phyloP scores from a whole-genome alignment of 2,113 vertebrate species.

The Puntigrus tetrazona region DNA sequence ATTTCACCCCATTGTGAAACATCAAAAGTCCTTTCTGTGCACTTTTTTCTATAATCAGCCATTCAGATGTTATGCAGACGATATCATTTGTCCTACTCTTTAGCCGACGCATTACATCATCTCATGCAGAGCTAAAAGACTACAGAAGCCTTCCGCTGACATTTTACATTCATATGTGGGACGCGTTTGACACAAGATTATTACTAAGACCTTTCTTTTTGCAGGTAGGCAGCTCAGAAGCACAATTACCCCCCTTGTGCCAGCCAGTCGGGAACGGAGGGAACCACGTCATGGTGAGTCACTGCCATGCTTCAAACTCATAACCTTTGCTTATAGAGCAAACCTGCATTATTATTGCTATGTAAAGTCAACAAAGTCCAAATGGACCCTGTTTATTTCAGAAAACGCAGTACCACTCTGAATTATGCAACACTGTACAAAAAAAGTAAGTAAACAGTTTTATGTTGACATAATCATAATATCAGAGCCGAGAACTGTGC shows the following conservation, averaged over 20 bases:
- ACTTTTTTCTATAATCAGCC: constrained; percentile 4
- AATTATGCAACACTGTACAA: not conserved
- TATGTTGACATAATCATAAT: not conserved
- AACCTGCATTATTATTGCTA: constrained; percentile 7
- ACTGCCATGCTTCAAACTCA: constrained; percentile 32
- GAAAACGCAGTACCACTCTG: not conserved
- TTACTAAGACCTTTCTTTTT: constrained; percentile 46
- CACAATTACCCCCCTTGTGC: constrained; percentile 55
- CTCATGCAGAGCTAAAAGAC: constrained; percentile 9
- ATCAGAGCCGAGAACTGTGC: no score
- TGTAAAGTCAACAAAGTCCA: not conserved
- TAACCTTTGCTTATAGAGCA: constrained; percentile 3
- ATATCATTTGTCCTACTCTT: constrained; percentile 21
- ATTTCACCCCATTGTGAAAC: not conserved
- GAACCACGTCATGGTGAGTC: constrained; percentile 52
- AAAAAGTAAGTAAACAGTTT: not conserved
- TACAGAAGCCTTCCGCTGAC: constrained; percentile 11
- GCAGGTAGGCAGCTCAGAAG: constrained; percentile 41
- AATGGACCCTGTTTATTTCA: not conserved
- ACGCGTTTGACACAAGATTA: constrained; percentile 46
- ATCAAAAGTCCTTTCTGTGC: no score
- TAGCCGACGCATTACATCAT: constrained; percentile 12
- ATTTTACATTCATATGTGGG: constrained; percentile 58
- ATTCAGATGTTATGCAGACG: not conserved
- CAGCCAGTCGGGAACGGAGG: constrained; percentile 57